phyloP scores from a whole-genome alignment of 2,797 vertebrate species.

The Somateria mollissima region DNA sequence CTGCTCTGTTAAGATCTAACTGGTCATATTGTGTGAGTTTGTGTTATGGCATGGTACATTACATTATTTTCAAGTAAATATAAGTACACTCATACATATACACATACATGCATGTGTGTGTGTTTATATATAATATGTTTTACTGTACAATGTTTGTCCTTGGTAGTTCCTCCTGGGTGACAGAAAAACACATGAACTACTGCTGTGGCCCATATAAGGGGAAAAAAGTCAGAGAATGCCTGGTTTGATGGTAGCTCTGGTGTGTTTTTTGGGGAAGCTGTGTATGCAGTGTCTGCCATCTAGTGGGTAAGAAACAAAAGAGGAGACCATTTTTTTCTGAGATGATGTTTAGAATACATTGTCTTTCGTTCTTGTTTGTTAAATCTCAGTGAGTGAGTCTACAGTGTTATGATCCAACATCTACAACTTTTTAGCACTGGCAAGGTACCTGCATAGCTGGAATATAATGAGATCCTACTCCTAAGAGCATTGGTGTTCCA shows the following conservation, averaged over 20 bases:
- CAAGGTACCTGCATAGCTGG: background rate
- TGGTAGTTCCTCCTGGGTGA: background rate
- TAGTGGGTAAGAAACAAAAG: background rate
- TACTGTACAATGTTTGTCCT: background rate
- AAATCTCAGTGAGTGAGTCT: background rate
- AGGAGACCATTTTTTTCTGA: background rate
- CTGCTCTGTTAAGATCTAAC: background rate
- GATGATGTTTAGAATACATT: too few relatives aligned
- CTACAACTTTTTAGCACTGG: background rate
- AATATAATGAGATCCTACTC: background rate
- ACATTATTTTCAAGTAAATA: background rate
- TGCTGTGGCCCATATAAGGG: background rate
- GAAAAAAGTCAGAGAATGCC: background rate
- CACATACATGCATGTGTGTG: too few relatives aligned
- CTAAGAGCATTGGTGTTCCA: background rate
- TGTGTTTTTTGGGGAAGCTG: too few relatives aligned
- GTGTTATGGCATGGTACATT: background rate
- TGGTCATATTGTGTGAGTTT: background rate
- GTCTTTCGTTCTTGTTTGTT: background rate
- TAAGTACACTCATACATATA: too few relatives aligned
- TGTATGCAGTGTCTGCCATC: background rate
- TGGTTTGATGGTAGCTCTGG: fast-evolving
- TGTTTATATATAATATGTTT: background rate
- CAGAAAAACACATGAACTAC: background rate
- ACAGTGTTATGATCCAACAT: background rate